Evolutionary conservation across 2,888 invertebrate genomes (phyloP).

Genomic region (Unio delphinus): DNA sequence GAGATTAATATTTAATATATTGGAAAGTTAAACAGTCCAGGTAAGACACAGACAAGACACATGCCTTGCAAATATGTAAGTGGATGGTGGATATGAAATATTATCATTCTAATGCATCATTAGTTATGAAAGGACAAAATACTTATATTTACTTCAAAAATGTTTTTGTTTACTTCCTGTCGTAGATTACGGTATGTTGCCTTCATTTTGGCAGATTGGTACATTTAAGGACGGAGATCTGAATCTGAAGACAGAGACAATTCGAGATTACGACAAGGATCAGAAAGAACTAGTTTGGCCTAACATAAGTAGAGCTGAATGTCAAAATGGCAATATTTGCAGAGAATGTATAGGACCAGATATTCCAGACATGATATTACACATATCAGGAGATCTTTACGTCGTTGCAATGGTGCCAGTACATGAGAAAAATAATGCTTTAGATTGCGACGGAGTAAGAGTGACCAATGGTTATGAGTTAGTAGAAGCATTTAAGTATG

Average conservation of each 20-base stretch:
- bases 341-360: conserved; percentile 16
- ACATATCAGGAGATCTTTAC: background rate
- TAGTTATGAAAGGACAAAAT: too few species aligned
- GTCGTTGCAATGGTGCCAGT: background rate
- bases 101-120: too few species aligned
- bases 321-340: conserved; percentile 15
- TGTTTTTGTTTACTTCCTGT: too few species aligned
- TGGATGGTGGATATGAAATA: too few species aligned
- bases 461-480: background rate
- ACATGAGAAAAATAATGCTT: background rate
- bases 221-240: conserved; percentile 11
- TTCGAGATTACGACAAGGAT: conserved; percentile 17
- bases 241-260: conserved; percentile 2
- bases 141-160: too few species aligned
- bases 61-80: too few species aligned
- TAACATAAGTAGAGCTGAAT: conserved; percentile 16
- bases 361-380: background rate
- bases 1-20: too few species aligned
- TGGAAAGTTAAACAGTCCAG: too few species aligned
- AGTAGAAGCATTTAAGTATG: background rate
- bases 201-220: conserved; percentile 17
- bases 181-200: background rate
- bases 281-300: conserved; percentile 6
- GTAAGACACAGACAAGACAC: too few species aligned
- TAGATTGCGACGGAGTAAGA: background rate